Conservation (phyloP, 2,797 vertebrate species). For the Setipinna tenuifilis region DNA sequence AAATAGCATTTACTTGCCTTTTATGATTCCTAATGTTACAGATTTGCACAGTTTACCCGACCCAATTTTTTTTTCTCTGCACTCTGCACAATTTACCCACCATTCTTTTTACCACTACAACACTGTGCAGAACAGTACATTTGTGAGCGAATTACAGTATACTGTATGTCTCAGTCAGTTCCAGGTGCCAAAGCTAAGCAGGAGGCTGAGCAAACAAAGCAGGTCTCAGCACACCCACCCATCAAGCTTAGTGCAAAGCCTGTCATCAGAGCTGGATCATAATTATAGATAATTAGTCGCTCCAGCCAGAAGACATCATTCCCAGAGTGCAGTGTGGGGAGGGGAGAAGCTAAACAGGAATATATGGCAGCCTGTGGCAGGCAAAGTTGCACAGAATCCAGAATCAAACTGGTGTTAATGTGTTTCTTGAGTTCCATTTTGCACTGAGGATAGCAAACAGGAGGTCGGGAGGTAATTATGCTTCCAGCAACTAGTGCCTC, state of each 20-base stretch:
- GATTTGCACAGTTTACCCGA: too few relatives aligned
- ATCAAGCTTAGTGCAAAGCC: conserved; percentile 1
- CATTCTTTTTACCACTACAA: too few relatives aligned
- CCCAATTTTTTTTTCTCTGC: too few relatives aligned
- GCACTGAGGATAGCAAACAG: too few relatives aligned
- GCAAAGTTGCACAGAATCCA: too few relatives aligned
- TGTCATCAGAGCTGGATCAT: not conserved
- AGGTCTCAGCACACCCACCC: not conserved
- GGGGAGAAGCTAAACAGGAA: not conserved
- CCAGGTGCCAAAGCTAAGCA: not conserved
- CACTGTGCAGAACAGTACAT: not conserved
- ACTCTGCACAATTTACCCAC: too few relatives aligned
- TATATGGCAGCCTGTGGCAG: not conserved
- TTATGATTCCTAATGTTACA: too few relatives aligned
- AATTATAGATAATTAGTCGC: conserved; percentile 8
- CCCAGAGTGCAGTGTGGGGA: not conserved
- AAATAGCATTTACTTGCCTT: too few relatives aligned
- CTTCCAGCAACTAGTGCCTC: too few relatives aligned
- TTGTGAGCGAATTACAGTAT: not conserved
- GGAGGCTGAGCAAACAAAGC: not conserved
- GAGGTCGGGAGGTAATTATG: too few relatives aligned
- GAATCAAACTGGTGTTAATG: too few relatives aligned
- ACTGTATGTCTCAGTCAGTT: not conserved
- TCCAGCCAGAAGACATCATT: not conserved
- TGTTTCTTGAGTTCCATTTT: too few relatives aligned